Conservation (phyloP, 2,797 vertebrate genomes). For the Arrhamphus sclerolepis region DNA sequence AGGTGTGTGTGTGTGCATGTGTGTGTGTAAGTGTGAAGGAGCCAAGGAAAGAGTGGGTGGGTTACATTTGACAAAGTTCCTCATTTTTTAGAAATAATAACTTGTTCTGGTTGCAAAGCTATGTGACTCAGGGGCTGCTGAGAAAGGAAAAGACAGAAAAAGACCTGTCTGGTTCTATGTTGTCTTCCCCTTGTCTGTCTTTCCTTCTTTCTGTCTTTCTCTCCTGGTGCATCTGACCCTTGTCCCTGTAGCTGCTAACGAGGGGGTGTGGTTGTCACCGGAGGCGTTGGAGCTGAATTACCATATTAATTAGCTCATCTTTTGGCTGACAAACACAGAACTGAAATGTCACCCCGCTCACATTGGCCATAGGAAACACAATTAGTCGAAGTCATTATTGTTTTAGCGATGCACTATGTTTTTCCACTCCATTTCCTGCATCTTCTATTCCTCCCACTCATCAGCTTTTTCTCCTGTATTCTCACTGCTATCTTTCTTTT, state of each 20-base stretch:
- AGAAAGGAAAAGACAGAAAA: slow-evolving; percentile 49
- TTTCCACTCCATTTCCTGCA: slow-evolving; percentile 61
- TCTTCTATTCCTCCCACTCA: slow-evolving; percentile 50
- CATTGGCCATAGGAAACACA: slow-evolving; percentile 76
- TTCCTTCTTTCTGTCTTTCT: slow-evolving; percentile 6
- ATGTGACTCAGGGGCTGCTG: slow-evolving; percentile 64
- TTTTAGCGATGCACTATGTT: slow-evolving; percentile 57
- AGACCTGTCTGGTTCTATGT: slow-evolving; percentile 35
- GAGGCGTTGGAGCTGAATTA: slow-evolving; percentile 76
- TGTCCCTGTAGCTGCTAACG: slow-evolving; percentile 72
- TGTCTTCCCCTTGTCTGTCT: slow-evolving; percentile 20
- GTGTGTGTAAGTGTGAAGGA: slow-evolving; percentile 9
- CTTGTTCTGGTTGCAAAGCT: slow-evolving; percentile 72
- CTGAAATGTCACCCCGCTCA: slow-evolving; percentile 78
- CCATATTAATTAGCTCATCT: slow-evolving; percentile 84
- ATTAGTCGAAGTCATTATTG: slow-evolving; percentile 78
- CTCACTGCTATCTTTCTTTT: slow-evolving; percentile 34
- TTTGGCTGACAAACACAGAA: slow-evolving; percentile 77
- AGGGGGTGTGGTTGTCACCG: slow-evolving; percentile 77
- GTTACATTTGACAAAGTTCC: slow-evolving; percentile 77
- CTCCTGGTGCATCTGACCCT: slow-evolving; percentile 42
- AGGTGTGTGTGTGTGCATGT: slow-evolving; percentile 7
- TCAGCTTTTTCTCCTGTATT: slow-evolving; percentile 24
- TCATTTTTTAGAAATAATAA: slow-evolving; percentile 81
- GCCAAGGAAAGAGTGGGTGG: slow-evolving; percentile 64